phyloP scores from a whole-genome alignment of 2,888 invertebrate genomes.

The Griposia aprilina region DNA sequence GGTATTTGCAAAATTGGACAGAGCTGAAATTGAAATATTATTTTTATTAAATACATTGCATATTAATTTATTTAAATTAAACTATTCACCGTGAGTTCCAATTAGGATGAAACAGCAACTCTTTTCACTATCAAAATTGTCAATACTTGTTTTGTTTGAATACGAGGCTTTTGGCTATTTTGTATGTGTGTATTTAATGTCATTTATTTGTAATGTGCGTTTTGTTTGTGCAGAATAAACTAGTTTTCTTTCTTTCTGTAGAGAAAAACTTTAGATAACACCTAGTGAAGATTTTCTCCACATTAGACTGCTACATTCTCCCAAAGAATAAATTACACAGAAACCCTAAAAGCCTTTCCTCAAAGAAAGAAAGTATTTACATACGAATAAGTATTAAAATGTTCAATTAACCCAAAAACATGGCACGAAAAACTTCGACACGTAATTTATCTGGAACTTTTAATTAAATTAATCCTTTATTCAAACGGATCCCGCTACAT shows the following conservation, averaged over 20 bases:
- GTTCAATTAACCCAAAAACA: conserved; percentile 51
- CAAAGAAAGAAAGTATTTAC: background rate
- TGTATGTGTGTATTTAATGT: too few species aligned
- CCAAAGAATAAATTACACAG: background rate
- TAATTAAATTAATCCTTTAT: conserved; percentile 64
- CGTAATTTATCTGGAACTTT: conserved; percentile 59
- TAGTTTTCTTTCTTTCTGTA: too few species aligned
- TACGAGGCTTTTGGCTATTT: too few species aligned
- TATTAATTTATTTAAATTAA: background rate
- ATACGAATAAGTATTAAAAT: conserved; percentile 32
- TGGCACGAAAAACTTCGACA: conserved; percentile 45
- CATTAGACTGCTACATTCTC: background rate
- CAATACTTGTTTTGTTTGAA: too few species aligned
- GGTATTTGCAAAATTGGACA: background rate
- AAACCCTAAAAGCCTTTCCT: background rate
- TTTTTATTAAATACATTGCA: background rate
- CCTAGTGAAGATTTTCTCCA: too few species aligned
- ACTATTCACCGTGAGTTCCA: background rate
- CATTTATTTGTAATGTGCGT: too few species aligned
- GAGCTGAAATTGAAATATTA: background rate
- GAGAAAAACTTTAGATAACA: background rate
- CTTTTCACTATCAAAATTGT: background rate
- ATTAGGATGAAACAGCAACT: background rate
- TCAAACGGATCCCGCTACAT: conserved; percentile 60
- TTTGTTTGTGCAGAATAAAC: too few species aligned